A percentile compares a stretch with the other conserved stretches of the same genome.
These are phyloP conservation scores for Bombus superbus DNA, from an alignment of 1,140 invertebrate species.

Conservation along the genomic window DNA sequence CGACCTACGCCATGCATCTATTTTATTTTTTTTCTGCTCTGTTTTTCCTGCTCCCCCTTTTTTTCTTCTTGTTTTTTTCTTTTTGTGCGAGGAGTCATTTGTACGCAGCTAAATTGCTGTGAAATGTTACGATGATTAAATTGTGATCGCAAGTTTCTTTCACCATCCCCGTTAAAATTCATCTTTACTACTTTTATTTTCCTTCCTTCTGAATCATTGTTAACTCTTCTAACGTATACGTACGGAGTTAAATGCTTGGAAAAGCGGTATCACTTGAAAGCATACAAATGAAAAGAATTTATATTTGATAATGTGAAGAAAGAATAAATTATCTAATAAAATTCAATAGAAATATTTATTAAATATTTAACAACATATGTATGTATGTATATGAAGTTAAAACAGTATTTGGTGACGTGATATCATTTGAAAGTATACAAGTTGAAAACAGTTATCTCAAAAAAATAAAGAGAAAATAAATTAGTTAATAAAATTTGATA, in stretches of 20 bases:
- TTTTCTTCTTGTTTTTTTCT: no score
- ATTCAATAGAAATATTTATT: neutral
- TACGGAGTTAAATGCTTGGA: no score
- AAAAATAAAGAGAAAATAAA: no score
- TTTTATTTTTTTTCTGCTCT: neutral
- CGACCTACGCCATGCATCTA: neutral
- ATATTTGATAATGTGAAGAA: no score
- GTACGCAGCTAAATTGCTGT: conserved; percentile 26
- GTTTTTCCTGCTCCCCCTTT: neutral
- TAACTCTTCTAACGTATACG: neutral
- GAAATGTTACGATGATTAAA: conserved; percentile 18
- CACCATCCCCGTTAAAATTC: neutral
- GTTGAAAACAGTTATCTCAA: neutral
- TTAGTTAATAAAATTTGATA: no score
- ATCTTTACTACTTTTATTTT: neutral
- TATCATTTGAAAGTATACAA: neutral
- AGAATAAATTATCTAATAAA: neutral
- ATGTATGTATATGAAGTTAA: no score
- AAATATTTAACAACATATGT: no score
- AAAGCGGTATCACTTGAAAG: neutral
- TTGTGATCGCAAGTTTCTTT: neutral
- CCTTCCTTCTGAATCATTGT: no score
- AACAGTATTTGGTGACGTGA: no score
- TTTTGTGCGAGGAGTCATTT: neutral
- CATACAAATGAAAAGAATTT: neutral